phyloP scores from a whole-genome alignment of 2,113 vertebrate genomes.

The Oophaga pumilio region DNA sequence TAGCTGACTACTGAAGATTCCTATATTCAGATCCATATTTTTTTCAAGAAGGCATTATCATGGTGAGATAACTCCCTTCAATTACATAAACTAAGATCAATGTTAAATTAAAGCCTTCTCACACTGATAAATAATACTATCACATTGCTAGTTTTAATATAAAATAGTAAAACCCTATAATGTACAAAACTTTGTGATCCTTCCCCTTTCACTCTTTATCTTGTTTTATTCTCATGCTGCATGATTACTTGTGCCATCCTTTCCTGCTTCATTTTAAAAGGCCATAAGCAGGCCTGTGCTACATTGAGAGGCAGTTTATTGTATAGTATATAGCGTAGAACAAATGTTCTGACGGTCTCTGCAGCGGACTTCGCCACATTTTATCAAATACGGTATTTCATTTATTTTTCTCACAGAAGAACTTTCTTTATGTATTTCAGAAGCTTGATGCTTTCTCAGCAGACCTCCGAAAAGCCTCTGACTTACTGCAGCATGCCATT shows the following conservation, averaged over 20 bases:
- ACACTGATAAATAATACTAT: too few species aligned
- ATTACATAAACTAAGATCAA: too few species aligned
- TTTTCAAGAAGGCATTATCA: too few species aligned
- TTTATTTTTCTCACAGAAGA: not conserved
- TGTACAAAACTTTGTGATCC: not conserved
- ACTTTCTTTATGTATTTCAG: conserved; percentile 67
- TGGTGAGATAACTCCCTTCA: too few species aligned
- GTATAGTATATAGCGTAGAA: not conserved
- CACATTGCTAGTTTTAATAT: too few species aligned
- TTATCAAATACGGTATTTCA: not conserved
- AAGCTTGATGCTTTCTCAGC: conserved; percentile 82
- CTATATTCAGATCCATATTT: too few species aligned
- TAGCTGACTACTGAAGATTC: too few species aligned
- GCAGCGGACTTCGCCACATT: not conserved
- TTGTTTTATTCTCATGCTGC: not conserved
- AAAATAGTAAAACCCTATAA: too few species aligned
- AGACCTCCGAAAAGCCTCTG: conserved; percentile 72
- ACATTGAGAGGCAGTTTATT: not conserved
- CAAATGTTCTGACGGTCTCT: not conserved
- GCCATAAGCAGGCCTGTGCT: not conserved
- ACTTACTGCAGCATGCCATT: conserved; percentile 79
- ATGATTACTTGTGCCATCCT: not conserved
- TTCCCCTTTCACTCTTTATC: not conserved
- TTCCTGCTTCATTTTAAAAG: not conserved
- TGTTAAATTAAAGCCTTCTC: too few species aligned